A percentile compares a stretch with the other conserved stretches of the same genome.
Evolutionary conservation across 2,888 invertebrate genomes (phyloP).

Genomic region (Pycnomerus fuliginosus): DNA sequence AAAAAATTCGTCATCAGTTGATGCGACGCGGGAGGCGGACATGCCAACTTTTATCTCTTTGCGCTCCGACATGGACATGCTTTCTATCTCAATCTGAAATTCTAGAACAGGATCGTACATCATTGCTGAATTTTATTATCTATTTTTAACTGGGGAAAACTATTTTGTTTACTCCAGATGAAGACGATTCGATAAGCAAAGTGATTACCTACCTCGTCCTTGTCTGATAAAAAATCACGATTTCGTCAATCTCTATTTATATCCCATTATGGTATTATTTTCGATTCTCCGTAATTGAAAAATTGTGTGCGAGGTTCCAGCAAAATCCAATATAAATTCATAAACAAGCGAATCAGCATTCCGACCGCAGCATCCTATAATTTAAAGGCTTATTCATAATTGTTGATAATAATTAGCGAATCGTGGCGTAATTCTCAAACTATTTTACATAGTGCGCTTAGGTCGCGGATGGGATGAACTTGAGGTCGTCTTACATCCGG

Average conservation of each 20-base stretch:
- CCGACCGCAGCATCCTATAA: constrained; percentile 32
- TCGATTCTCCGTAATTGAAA: constrained; percentile 21
- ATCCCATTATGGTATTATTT: constrained; percentile 29
- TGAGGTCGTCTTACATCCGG: constrained; percentile 16
- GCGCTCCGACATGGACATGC: no score
- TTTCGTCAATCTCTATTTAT: constrained; percentile 30
- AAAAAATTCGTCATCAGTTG: no score
- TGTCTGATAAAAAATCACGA: constrained; percentile 18
- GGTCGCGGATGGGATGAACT: constrained; percentile 13
- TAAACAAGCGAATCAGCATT: constrained; percentile 28
- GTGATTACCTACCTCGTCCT: no score
- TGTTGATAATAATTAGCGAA: constrained; percentile 27
- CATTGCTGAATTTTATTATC: no score
- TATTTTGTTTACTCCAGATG: no score
- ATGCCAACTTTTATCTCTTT: no score
- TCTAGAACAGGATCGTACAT: no score
- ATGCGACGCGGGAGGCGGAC: no score
- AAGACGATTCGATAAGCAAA: no score
- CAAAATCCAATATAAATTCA: constrained; percentile 24
- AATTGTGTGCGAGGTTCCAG: constrained; percentile 16
- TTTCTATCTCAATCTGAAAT: no score
- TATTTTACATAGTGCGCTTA: constrained; percentile 12
- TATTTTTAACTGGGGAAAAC: no score
- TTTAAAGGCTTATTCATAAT: constrained; percentile 28
- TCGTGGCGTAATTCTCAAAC: constrained; percentile 21